Base-by-base conservation (phyloP, 2,113 vertebrate species). In the Xenopus laevis region DNA sequence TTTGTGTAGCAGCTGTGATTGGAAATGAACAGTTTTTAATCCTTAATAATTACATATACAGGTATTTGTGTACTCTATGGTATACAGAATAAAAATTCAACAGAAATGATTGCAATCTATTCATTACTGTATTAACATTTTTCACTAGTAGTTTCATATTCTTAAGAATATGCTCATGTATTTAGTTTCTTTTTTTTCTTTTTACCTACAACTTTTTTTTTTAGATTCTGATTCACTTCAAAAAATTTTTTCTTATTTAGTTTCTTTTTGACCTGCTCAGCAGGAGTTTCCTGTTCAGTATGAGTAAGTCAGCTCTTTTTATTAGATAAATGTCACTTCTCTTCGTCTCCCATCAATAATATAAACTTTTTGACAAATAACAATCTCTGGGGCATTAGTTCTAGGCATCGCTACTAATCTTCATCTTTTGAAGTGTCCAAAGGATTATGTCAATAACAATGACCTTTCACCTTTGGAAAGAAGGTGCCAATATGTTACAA, bases 371-470 rank as follows among this genome's bases (percentile, higher is more conserved):
- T 76, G 73, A 69, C 73, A 69, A 76, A 76, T 76, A 81, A 61
- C 63, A 77, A 71, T 88, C 89, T 89, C 87, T 57, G 71, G 86
- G 86, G 87, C 85, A 30, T 0, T 0, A 81, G 81, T 88, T 89
- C 83, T 89, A 83, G 88, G 83, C 79, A 78, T 78, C 71, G 58
- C 74, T 81, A 81, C 81, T 87, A 89, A 89, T 90, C 89, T 89
- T 84, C 85, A 77, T 71, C 72, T 87, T 91, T 91, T 90, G 89
- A 91, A 91, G 87, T 80, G 78, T 76, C 66, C 73, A 69, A 62
- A 69, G 73, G 73, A 76, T 76, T 76, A 76, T 76, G 73, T 76
- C 73, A 69, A 76, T 76, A 76, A 53, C 66, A n/a, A n/a, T 76
- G 73, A 69, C 73, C 73, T 68, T 76, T 76, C 58, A 76, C 66